phyloP scores from a whole-genome alignment of 2,888 invertebrate genomes.

The Cataglyphis altisquamis region DNA sequence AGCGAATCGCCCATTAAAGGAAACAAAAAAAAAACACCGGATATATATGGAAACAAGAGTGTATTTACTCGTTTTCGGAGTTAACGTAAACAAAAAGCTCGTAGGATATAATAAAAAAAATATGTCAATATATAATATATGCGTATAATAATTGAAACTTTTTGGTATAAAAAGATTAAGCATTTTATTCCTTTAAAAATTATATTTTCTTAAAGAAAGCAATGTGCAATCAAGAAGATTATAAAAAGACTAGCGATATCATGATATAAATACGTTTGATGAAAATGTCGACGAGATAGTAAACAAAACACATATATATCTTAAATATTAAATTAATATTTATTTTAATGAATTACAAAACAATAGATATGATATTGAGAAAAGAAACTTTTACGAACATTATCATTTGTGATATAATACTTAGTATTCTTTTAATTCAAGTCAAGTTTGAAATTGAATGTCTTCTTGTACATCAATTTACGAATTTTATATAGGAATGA shows the following conservation, averaged over 20 bases:
- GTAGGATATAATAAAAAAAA: not conserved
- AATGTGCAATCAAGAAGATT: not conserved
- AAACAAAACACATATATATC: not conserved
- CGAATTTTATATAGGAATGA: not conserved
- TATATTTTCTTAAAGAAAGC: not conserved
- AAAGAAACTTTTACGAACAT: not conserved
- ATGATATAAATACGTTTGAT: not conserved
- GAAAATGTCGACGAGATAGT: not conserved
- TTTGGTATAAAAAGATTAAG: not conserved
- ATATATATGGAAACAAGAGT: constrained; percentile 21
- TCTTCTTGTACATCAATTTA: not conserved
- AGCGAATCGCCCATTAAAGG: constrained; percentile 71
- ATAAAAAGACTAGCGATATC: not conserved
- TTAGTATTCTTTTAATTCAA: not conserved
- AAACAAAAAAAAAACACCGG: constrained; percentile 67
- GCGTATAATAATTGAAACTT: constrained; percentile 3
- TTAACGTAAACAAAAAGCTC: constrained; percentile 11
- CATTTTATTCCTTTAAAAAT: constrained; percentile 4
- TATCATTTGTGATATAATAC: not conserved
- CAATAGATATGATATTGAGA: not conserved
- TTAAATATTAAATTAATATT: not conserved
- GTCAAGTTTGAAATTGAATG: not conserved
- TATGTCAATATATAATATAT: not conserved
- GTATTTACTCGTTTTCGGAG: constrained; percentile 16
- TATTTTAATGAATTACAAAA: constrained; percentile 7